phyloP scores from a whole-genome alignment of 2,888 invertebrate species.

The Macrosiphum euphorbiae region DNA sequence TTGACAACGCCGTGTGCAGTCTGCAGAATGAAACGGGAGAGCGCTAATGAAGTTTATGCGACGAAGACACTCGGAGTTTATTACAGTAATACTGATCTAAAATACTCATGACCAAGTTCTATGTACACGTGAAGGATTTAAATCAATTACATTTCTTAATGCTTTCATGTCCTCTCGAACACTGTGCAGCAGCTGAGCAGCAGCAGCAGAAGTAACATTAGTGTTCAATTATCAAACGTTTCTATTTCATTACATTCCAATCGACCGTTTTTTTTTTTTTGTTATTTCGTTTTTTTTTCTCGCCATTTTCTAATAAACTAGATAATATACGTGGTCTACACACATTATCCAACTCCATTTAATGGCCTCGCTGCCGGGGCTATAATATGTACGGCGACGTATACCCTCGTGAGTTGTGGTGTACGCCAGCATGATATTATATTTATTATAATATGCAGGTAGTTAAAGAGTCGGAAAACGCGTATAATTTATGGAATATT shows the following conservation, averaged over 20 bases:
- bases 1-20: slow-evolving; percentile 6
- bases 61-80: slow-evolving; percentile 2
- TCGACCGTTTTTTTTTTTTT: slow-evolving; percentile 22
- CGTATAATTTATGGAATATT: neutral
- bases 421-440: neutral
- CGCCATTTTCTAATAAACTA: neutral
- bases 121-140: slow-evolving; percentile 4
- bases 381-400: neutral
- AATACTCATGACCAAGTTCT: neutral
- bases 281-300: neutral
- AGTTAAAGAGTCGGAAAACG: neutral
- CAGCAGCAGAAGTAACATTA: slow-evolving; percentile 11
- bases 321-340: neutral
- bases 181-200: neutral
- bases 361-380: neutral
- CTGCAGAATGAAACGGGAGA: neutral
- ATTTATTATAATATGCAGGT: neutral
- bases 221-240: slow-evolving; percentile 41
- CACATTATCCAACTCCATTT: neutral
- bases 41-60: slow-evolving; percentile 14
- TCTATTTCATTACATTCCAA: slow-evolving; percentile 36
- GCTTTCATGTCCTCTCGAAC: neutral
- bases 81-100: neutral
- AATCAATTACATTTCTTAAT: slow-evolving; percentile 49
- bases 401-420: neutral